Percentiles rank a stretch among this genome's conserved stretches.
phyloP scores from a whole-genome alignment of 2,797 vertebrate genomes.

The Alfaro cultratus region DNA sequence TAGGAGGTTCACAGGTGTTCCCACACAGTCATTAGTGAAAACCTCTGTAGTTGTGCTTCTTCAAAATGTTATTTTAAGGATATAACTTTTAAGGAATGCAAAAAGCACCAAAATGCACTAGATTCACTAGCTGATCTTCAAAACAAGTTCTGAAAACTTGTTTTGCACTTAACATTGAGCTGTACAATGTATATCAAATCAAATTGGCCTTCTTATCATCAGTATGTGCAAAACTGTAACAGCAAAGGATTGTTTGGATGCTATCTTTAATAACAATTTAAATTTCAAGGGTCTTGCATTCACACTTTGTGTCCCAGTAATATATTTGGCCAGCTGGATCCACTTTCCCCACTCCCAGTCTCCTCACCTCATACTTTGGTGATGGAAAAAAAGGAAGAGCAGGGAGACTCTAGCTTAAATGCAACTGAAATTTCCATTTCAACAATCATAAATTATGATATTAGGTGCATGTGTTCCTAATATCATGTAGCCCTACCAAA shows the following conservation, averaged over 20 bases:
- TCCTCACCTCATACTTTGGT: not conserved
- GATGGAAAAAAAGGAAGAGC: not conserved
- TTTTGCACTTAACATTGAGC: not conserved
- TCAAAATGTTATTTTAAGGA: constrained; percentile 25
- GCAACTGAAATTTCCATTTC: not conserved
- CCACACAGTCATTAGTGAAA: constrained; percentile 23
- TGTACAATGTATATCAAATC: not conserved
- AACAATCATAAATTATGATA: not conserved
- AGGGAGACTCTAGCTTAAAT: not conserved
- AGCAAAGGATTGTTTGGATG: not conserved
- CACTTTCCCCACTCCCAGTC: not conserved
- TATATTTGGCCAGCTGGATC: not conserved
- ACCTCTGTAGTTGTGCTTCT: constrained; percentile 39
- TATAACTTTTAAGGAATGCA: constrained; percentile 7
- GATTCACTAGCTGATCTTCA: not conserved
- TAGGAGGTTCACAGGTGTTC: constrained; percentile 21
- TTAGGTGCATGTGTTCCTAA: not conserved
- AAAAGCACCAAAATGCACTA: not conserved
- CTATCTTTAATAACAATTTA: not conserved
- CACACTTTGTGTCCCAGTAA: not conserved
- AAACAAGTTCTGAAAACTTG: not conserved
- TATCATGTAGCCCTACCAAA: not conserved
- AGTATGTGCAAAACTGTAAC: not conserved
- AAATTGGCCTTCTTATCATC: not conserved
- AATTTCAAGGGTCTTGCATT: not conserved